phyloP scores from a whole-genome alignment of 1,140 invertebrate species.

The Panagrolaimus sp. region DNA sequence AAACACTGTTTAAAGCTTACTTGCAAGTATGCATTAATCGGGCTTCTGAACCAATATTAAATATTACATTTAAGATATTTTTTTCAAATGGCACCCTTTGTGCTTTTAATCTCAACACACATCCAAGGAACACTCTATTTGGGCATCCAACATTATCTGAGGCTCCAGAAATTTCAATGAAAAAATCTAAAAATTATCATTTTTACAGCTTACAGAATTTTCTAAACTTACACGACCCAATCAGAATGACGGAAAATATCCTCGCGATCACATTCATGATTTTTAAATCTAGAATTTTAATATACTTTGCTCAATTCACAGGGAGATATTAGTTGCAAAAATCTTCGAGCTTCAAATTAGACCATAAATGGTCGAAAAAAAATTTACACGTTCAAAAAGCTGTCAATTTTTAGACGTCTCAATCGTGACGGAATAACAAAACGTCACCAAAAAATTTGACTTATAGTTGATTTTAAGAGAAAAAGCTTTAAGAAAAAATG shows the following conservation, averaged over 20 bases:
- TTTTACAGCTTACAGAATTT: not conserved
- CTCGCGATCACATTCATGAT: too few species aligned
- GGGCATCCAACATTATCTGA: slow-evolving; percentile 21
- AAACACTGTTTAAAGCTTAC: slow-evolving; percentile 6
- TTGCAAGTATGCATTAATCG: slow-evolving; percentile 42
- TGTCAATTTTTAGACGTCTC: slow-evolving; percentile 13
- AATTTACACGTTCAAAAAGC: not conserved
- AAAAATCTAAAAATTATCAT: not conserved
- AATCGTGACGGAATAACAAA: slow-evolving; percentile 10
- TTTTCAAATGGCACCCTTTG: slow-evolving; percentile 29
- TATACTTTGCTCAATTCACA: too few species aligned
- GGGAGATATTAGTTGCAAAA: too few species aligned
- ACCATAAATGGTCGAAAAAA: too few species aligned
- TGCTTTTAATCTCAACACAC: slow-evolving; percentile 25
- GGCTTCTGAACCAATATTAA: slow-evolving; percentile 42
- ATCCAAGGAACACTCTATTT: slow-evolving; percentile 24
- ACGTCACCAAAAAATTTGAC: too few species aligned
- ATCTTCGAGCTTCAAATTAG: too few species aligned
- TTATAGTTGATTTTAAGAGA: too few species aligned
- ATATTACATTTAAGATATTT: slow-evolving; percentile 35
- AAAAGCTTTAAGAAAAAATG: too few species aligned
- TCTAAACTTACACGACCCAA: too few species aligned
- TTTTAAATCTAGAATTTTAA: too few species aligned
- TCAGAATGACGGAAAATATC: too few species aligned
- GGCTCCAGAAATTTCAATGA: not conserved